Evolutionary conservation across 2,888 invertebrate genomes (phyloP).

Genomic region (Eulithis prunata): DNA sequence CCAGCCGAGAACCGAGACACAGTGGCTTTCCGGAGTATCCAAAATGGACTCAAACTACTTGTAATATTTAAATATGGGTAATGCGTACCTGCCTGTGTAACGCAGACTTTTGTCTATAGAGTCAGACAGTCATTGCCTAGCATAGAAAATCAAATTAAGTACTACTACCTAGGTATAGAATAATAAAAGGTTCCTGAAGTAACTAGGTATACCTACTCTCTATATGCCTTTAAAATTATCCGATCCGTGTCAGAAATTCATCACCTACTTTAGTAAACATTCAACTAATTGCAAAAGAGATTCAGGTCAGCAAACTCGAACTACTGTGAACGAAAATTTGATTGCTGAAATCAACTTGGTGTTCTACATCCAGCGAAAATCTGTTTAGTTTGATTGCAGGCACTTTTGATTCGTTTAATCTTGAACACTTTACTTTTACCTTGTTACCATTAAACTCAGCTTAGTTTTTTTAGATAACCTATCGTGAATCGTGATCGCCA

Average conservation of each 20-base stretch:
- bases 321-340: conserved; percentile 22
- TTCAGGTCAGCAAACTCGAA: not conserved
- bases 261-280: conserved; percentile 2
- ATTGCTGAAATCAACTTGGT: conserved; percentile 34
- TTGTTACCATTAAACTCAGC: too few species aligned
- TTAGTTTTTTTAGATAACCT: too few species aligned
- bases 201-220: too few species aligned
- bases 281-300: conserved; percentile 14
- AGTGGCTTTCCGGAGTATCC: conserved; percentile 16
- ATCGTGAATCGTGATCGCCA: too few species aligned
- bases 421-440: not conserved
- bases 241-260: not conserved
- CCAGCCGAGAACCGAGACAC: conserved; percentile 32
- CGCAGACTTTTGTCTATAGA: too few species aligned
- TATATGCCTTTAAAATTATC: not conserved
- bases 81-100: too few species aligned
- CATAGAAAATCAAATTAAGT: too few species aligned
- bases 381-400: conserved; percentile 33
- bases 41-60: conserved; percentile 20
- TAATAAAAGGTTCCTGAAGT: too few species aligned
- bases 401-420: conserved; percentile 24
- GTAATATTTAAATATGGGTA: not conserved
- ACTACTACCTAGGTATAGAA: too few species aligned
- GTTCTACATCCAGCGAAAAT: conserved; percentile 19
- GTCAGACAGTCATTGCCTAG: not conserved